A percentile compares a stretch with the other conserved stretches of the same genome.
These are phyloP conservation scores for Elgaria multicarinata DNA, from an alignment of 2,113 vertebrate genomes.

Conservation along the genomic window DNA sequence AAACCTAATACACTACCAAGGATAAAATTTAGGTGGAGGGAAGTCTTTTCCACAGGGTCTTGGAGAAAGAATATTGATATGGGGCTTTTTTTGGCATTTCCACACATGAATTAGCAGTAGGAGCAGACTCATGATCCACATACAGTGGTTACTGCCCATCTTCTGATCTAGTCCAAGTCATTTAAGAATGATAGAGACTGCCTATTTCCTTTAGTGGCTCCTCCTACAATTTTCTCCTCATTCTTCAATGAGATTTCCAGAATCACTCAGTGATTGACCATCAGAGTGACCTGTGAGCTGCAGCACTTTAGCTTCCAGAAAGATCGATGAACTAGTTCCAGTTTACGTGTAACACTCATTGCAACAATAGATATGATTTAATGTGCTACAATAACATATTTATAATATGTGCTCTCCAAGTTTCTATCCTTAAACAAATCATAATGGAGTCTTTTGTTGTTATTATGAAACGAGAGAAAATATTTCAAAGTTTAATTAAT, in stretches of 20 bases:
- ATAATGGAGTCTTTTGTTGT: neutral
- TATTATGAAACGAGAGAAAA: neutral
- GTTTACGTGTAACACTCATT: neutral
- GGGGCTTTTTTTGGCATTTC: conserved; percentile 3
- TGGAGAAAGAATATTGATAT: neutral
- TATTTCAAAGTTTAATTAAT: neutral
- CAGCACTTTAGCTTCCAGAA: neutral
- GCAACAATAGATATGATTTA: neutral
- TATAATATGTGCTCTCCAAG: neutral
- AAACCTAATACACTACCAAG: neutral
- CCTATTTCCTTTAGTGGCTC: too few species aligned
- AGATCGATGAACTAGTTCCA: neutral
- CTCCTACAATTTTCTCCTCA: neutral
- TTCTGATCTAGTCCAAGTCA: neutral
- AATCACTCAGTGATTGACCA: neutral
- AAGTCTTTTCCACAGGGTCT: neutral
- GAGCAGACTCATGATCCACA: neutral
- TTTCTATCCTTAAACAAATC: neutral
- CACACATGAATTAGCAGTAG: neutral
- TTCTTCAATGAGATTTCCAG: neutral
- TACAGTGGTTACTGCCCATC: neutral
- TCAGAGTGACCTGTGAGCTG: neutral
- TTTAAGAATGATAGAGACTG: neutral
- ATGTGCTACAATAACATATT: neutral
- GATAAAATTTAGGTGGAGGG: neutral